Percentiles rank a stretch among this genome's conserved stretches.
Conservation (phyloP, 2,888 invertebrate species). For the Ceramica pisi region DNA sequence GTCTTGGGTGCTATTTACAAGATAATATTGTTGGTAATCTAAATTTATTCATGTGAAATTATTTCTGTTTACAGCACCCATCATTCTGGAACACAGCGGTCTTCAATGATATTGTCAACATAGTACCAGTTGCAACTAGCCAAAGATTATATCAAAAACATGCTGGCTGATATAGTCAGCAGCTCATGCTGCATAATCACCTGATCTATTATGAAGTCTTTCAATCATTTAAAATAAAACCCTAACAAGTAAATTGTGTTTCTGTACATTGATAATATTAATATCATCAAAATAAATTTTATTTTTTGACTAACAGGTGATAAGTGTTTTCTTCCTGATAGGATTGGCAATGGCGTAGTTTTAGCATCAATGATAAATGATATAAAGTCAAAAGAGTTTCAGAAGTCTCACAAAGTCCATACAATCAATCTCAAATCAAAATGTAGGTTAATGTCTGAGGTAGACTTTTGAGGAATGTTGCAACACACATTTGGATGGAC, state of each 20-base stretch:
- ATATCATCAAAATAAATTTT: too few species aligned
- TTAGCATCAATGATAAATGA: too few species aligned
- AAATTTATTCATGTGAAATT: constrained; percentile 2
- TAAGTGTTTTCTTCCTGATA: too few species aligned
- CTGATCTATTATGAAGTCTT: constrained; percentile 15
- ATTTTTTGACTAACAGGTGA: too few species aligned
- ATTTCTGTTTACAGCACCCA: constrained; percentile 79
- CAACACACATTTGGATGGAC: too few species aligned
- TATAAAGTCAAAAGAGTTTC: too few species aligned
- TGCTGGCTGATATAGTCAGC: constrained; percentile 6
- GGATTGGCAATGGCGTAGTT: too few species aligned
- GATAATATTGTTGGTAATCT: neutral
- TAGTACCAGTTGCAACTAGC: constrained; percentile 7
- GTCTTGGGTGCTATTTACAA: constrained; percentile 5
- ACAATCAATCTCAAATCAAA: too few species aligned
- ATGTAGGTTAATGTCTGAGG: too few species aligned
- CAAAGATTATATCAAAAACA: constrained; percentile 9
- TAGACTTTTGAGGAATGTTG: too few species aligned
- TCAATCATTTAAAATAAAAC: constrained; percentile 37
- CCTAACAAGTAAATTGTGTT: constrained; percentile 15
- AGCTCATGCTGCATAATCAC: neutral
- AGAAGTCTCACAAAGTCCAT: too few species aligned
- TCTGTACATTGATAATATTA: neutral
- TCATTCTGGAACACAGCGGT: constrained; percentile 84
- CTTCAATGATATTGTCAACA: constrained; percentile 64